Conservation (phyloP, 2,113 vertebrate species). For the Pelecanus crispus region DNA sequence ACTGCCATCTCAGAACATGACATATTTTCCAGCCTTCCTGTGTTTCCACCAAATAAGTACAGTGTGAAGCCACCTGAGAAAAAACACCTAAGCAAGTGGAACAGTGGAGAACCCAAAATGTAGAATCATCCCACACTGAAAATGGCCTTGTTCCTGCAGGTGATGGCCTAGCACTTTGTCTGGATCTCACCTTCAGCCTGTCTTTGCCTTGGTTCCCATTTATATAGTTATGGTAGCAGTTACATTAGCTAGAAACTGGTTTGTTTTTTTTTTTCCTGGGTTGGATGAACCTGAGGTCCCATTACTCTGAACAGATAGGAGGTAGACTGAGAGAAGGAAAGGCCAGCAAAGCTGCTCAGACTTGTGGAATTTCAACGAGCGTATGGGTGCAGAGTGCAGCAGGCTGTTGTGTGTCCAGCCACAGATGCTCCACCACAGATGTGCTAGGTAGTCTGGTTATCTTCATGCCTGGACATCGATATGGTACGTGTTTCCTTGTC, state of each 20-base stretch:
- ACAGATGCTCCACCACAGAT: background rate
- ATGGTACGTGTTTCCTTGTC: background rate
- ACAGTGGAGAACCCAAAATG: background rate
- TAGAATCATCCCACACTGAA: background rate
- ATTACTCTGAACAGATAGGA: background rate
- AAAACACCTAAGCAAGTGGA: background rate
- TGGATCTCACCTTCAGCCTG: background rate
- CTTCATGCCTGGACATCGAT: fast-evolving
- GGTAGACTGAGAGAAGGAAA: background rate
- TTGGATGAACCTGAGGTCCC: background rate
- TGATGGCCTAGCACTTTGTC: background rate
- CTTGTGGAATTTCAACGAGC: background rate
- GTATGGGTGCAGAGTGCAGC: background rate
- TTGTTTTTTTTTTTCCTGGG: background rate
- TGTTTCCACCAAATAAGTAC: background rate
- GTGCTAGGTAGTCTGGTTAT: background rate
- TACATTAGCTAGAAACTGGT: background rate
- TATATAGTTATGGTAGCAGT: background rate
- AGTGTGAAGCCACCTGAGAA: background rate
- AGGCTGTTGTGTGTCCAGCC: background rate
- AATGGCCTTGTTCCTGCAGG: background rate
- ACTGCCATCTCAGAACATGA: background rate
- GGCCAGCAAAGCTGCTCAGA: background rate
- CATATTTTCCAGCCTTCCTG: background rate
- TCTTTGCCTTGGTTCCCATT: background rate